A percentile compares a stretch with the other conserved stretches of the same genome.
These are phyloP conservation scores for Hypotaenidia okinawae DNA, from an alignment of 2,797 vertebrate genomes.

Conservation along the genomic window DNA sequence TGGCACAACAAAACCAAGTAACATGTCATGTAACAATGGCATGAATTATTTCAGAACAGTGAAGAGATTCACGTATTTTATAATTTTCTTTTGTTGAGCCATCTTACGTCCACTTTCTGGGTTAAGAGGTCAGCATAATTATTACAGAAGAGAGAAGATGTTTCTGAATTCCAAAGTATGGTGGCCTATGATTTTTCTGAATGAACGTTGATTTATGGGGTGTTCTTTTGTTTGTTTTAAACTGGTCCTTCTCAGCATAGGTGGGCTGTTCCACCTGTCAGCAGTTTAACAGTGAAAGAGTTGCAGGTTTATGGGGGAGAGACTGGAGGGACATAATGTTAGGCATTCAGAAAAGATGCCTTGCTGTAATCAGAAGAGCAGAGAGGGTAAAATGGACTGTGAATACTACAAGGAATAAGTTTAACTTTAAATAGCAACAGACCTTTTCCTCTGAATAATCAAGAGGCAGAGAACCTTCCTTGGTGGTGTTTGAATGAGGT, in stretches of 20 bases:
- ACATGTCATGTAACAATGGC: neutral
- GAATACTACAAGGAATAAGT: neutral
- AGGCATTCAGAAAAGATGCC: neutral
- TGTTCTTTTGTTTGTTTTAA: neutral
- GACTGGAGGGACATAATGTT: neutral
- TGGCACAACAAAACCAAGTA: neutral
- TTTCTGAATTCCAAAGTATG: neutral
- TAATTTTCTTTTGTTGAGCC: neutral
- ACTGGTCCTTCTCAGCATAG: neutral
- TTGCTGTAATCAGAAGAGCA: neutral
- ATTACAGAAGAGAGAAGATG: neutral
- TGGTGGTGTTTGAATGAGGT: neutral
- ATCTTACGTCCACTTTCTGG: neutral
- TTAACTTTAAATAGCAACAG: neutral
- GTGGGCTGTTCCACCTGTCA: neutral
- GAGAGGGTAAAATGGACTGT: neutral
- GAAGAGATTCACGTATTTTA: accelerated
- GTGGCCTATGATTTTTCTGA: neutral
- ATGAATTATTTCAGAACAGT: neutral
- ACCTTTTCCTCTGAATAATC: neutral
- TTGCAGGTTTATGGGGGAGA: neutral
- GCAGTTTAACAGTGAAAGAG: neutral
- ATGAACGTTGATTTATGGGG: neutral
- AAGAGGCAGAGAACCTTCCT: neutral
- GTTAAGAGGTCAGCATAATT: neutral